Conservation (phyloP, 2,113 vertebrate species). For the Muntiacus muntjak region DNA sequence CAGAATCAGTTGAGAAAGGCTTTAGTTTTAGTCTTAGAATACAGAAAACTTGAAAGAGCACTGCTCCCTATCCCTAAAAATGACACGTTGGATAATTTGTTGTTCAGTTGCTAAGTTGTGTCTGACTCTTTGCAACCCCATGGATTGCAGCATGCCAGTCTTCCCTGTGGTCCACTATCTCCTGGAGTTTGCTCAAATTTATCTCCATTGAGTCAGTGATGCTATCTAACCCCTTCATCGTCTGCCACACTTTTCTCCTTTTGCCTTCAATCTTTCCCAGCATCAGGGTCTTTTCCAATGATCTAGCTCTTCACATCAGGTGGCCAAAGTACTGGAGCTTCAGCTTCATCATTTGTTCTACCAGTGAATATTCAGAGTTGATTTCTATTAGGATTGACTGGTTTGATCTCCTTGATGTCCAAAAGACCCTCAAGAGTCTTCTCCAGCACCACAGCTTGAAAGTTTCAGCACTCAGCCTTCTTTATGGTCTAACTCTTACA, state of each 20-base stretch:
- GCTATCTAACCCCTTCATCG: neutral
- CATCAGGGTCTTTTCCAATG: neutral
- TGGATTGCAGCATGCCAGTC: neutral
- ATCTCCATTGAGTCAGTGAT: neutral
- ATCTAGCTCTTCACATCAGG: neutral
- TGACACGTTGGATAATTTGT: neutral
- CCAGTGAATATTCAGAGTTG: neutral
- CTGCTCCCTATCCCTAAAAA: neutral
- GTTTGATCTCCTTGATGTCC: neutral
- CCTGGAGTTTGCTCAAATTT: neutral
- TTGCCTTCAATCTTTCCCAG: neutral
- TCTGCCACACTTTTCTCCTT: neutral
- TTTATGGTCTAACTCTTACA: neutral
- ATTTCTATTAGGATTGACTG: neutral
- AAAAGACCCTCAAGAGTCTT: neutral
- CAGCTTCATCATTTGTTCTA: neutral
- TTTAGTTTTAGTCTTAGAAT: neutral
- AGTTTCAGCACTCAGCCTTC: neutral
- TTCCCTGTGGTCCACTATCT: neutral
- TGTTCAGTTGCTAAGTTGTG: neutral
- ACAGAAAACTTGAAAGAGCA: neutral
- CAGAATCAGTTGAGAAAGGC: neutral
- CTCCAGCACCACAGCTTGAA: neutral
- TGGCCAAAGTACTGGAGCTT: neutral
- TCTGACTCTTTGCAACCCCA: neutral